Base-by-base conservation (phyloP, 2,797 vertebrate species). In the Eutrigla gurnardus region DNA sequence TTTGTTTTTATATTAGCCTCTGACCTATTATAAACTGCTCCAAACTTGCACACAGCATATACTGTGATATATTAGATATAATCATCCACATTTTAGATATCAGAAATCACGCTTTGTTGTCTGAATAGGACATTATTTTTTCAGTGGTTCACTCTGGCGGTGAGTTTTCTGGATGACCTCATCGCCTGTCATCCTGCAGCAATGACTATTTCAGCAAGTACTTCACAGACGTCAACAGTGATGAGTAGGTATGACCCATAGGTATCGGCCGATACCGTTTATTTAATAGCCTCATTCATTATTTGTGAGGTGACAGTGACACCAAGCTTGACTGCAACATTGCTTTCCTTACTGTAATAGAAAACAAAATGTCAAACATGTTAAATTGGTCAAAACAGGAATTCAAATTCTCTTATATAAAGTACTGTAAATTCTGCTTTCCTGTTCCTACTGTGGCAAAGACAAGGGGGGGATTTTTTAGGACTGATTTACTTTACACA, bases 201-300 rank as follows among this genome's bases (percentile, higher is more conserved):
- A 88, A 25, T 33, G 62, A 82, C 50, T 78, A 65, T 66, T 84
- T 86, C 75, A 77, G 81, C 85, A 77, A 79, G 84, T 82, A 85
- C 82, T 80, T 80, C 65, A 75, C 69, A 78, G 81, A 86, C 82
- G 69, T 92, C 85, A 89, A 81, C 73, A 45, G 54, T 17, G 83
- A 86, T 83, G 88, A 91, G 85, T 75, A 47, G 47, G 75, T 58
- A 42, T 65, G 74, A 82, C 71, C 75, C 63, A 62, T 75, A 25
- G 25, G 25, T 25, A 25, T 25, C 25, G 2, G 25, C 25, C 25
- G 25, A 25, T 25, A 25, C 25, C 25, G 2, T 25, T 25, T 25
- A 25, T 25, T 25, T 25, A 25, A 25, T 25, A 25, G 25, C 25
- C 25, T 25, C 25, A 25, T 25, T 25, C 25, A 25, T 25, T 25